Conservation (phyloP, 1,140 invertebrate species). For the Penaeus japonicus region DNA sequence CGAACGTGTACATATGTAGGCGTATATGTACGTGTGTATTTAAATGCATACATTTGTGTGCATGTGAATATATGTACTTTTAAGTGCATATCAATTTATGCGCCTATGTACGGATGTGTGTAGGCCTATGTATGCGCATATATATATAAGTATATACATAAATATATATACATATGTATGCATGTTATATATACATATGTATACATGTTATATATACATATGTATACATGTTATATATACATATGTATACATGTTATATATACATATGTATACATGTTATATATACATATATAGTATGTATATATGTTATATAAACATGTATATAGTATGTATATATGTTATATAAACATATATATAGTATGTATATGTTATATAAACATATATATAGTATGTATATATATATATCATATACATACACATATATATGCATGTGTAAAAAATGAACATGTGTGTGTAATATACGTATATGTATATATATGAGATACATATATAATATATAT, state of each 20-base stretch:
- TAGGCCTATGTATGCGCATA: too few species aligned
- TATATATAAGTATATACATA: too few species aligned
- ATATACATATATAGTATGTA: not conserved
- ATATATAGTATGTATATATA: not conserved
- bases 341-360: not conserved
- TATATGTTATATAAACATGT: too few species aligned
- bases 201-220: slow-evolving; percentile 5
- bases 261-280: not conserved
- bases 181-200: too few species aligned
- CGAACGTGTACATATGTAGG: too few species aligned
- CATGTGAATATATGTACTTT: too few species aligned
- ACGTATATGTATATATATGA: not conserved
- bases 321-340: not conserved
- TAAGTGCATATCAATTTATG: too few species aligned
- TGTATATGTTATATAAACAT: not conserved
- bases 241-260: not conserved
- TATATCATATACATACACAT: not conserved
- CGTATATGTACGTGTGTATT: too few species aligned
- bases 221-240: not conserved
- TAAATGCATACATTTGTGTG: too few species aligned
- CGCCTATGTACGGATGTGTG: too few species aligned
- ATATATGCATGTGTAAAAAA: not conserved
- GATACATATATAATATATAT: too few species aligned
- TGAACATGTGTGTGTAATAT: not conserved
- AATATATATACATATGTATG: not conserved